A percentile compares a stretch with the other conserved stretches of the same genome.
phyloP scores from a whole-genome alignment of 2,113 vertebrate genomes.

The Mus musculus region GRCm39 chr5:68409501-68410000 shows the following conservation, averaged over 20 bases:
- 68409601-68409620: background rate
- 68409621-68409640: background rate
- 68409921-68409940: background rate
- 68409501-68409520: background rate
- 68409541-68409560: background rate
- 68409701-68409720: background rate
- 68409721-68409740: background rate
- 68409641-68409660: background rate
- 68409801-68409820: rapidly evolving
- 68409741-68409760: background rate
- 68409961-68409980: background rate
- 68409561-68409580: background rate
- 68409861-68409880: background rate
- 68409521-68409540: background rate
- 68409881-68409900: background rate
- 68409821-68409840: background rate
- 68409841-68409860: background rate
- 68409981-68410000: background rate
- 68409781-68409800: background rate
- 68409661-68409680: background rate
- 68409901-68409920: background rate
- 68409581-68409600: background rate
- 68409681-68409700: background rate
- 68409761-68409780: background rate
- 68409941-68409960: background rate